Conservation (phyloP, 2,888 invertebrate species). For the Megamerina dolium region DNA sequence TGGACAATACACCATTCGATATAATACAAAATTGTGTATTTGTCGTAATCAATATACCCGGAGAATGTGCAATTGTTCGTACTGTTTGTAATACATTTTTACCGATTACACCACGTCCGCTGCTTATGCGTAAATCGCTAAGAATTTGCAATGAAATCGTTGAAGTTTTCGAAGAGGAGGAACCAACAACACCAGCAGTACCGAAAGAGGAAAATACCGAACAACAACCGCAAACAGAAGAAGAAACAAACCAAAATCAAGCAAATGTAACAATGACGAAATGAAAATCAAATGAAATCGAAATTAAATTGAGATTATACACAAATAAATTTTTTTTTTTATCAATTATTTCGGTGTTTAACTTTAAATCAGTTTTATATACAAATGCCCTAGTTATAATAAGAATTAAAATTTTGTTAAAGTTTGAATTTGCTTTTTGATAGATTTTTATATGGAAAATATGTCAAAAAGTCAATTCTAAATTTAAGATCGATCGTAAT, state of each 20-base stretch:
- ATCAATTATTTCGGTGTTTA: no score
- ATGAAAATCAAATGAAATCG: slow-evolving; percentile 10
- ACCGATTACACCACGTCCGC: slow-evolving; percentile 36
- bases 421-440: no score
- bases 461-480: no score
- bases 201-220: slow-evolving; percentile 11
- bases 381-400: no score
- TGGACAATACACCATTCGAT: slow-evolving; percentile 38
- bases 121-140: slow-evolving; percentile 31
- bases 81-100: slow-evolving; percentile 36
- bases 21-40: slow-evolving; percentile 40
- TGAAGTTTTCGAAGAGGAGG: slow-evolving; percentile 18
- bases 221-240: no score
- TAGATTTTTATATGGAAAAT: no score
- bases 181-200: slow-evolving; percentile 16
- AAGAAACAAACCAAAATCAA: background rate
- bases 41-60: slow-evolving; percentile 27
- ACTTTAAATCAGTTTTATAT: no score
- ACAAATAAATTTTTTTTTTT: no score
- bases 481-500: no score
- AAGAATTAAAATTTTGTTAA: no score
- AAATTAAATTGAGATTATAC: no score
- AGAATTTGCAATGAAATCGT: slow-evolving; percentile 31
- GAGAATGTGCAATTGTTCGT: slow-evolving; percentile 35
- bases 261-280: no score